Evolutionary conservation across 1,140 invertebrate species (phyloP).

Genomic region (Chrysomallon squamiferum): DNA sequence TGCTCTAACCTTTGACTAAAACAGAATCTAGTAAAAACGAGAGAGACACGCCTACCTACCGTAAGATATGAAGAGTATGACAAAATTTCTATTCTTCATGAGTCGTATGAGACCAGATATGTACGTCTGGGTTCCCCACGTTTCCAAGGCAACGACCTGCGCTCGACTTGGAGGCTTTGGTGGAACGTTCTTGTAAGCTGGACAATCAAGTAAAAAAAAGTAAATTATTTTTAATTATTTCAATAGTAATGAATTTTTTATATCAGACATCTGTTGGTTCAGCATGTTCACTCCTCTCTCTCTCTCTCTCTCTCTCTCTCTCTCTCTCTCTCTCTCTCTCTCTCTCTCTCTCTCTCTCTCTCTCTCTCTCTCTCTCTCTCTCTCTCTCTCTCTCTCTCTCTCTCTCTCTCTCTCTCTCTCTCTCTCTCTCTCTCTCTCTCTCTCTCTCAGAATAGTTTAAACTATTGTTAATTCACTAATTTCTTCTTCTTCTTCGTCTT

Average conservation of each 20-base stretch:
- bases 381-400: conserved; percentile 6
- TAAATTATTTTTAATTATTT: too few species aligned
- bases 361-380: conserved; percentile 6
- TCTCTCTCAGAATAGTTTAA: neutral
- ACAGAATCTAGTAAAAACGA: too few species aligned
- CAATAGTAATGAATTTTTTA: too few species aligned
- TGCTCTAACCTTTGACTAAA: too few species aligned
- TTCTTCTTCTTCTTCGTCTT: too few species aligned
- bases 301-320: conserved; percentile 6
- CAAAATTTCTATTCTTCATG: neutral
- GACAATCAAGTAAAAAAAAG: too few species aligned
- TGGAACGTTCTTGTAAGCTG: neutral
- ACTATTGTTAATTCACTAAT: too few species aligned
- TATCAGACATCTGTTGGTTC: too few species aligned
- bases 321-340: conserved; percentile 6
- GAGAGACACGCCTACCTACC: too few species aligned
- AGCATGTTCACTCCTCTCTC: too few species aligned
- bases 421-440: neutral
- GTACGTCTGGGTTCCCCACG: neutral
- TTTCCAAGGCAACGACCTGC: neutral
- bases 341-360: conserved; percentile 6
- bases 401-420: conserved; percentile 5
- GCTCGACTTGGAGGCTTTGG: neutral
- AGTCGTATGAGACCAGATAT: neutral
- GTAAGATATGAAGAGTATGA: conserved; percentile 4